Evolutionary conservation across 37 sponge, comb jelly and placozoan genomes (phyloP).

Genomic region (Lycopodina hypogea): DNA sequence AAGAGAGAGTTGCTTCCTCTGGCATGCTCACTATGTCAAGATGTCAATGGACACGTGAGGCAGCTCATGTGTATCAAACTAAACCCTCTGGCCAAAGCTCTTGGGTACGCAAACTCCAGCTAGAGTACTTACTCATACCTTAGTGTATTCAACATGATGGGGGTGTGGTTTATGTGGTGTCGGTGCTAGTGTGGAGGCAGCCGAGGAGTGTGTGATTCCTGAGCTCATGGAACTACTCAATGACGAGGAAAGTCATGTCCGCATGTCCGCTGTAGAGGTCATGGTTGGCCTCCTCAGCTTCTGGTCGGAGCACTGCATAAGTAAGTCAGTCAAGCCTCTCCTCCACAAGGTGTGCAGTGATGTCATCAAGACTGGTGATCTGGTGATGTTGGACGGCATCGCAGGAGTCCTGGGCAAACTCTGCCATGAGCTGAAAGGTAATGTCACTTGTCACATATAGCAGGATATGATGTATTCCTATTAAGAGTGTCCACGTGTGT

Average conservation of each 20-base stretch:
- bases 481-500: not conserved
- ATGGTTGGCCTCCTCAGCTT: conserved; percentile 35
- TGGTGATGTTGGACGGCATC: not conserved
- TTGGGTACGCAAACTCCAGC: conserved; percentile 42
- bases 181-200: not conserved
- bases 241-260: conserved; percentile 63
- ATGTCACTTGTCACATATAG: too few relatives aligned
- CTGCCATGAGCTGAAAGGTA: conserved; percentile 47
- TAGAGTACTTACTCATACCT: not conserved
- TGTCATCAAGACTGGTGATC: conserved; percentile 7
- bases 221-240: conserved; percentile 45
- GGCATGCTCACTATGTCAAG: conserved; percentile 54
- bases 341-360: conserved; percentile 27
- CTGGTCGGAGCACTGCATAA: conserved; percentile 20
- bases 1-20: conserved; percentile 64
- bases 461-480: too few relatives aligned
- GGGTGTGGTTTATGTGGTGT: too few relatives aligned
- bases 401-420: conserved; percentile 30
- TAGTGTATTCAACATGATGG: too few relatives aligned
- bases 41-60: conserved; percentile 62
- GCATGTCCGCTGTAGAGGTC: conserved; percentile 49
- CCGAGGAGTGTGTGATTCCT: conserved; percentile 28
- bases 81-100: conserved; percentile 8
- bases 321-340: conserved; percentile 12
- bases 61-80: conserved; percentile 54